phyloP scores from a whole-genome alignment of 1,140 invertebrate species.

The Trichonephila inaurata region DNA sequence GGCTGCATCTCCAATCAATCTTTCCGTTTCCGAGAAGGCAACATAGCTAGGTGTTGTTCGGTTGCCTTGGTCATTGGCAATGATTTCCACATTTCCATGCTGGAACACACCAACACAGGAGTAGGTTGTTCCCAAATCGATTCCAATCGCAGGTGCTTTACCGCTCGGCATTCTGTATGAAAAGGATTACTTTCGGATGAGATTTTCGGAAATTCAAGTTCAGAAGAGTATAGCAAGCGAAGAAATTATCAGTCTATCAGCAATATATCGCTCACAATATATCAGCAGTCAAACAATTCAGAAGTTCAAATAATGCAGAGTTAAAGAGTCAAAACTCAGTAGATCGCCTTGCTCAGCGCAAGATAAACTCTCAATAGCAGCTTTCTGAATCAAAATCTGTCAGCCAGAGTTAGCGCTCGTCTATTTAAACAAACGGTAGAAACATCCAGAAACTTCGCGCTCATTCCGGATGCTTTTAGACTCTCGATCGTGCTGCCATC shows the following conservation, averaged over 20 bases:
- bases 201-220: neutral
- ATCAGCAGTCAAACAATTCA: too few species aligned
- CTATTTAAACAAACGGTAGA: neutral
- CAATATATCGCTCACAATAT: neutral
- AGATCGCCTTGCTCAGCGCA: neutral
- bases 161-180: slow-evolving; percentile 83
- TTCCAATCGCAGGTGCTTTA: slow-evolving; percentile 32
- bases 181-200: neutral
- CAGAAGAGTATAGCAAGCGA: too few species aligned
- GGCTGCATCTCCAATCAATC: too few species aligned
- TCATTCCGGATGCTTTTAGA: neutral
- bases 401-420: neutral
- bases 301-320: too few species aligned
- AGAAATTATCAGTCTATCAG: neutral
- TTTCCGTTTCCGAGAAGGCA: too few species aligned
- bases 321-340: too few species aligned
- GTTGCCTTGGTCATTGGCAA: slow-evolving; percentile 87
- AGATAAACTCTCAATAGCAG: too few species aligned
- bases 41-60: too few species aligned
- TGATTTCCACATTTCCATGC: slow-evolving; percentile 81
- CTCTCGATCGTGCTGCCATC: too few species aligned
- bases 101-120: slow-evolving; percentile 83
- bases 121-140: too few species aligned
- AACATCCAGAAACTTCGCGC: neutral
- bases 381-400: neutral